Conservation (phyloP, 92 coral and sea anemone genomes). For the Porites cylindrica region DNA sequence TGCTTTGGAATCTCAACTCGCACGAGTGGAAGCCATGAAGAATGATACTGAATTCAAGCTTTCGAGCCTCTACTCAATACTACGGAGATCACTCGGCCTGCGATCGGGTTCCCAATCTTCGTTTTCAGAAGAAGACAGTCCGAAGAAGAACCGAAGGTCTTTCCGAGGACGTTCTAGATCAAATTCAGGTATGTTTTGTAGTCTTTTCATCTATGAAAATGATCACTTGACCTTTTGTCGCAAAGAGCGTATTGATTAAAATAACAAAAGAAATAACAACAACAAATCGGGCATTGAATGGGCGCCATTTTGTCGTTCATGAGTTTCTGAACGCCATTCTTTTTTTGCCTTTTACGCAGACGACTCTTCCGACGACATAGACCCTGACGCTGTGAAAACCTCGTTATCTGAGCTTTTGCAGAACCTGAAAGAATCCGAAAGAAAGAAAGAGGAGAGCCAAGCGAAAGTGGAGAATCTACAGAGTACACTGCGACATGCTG, state of each 20-base stretch:
- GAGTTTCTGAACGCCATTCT: too few species aligned
- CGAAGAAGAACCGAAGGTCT: constrained; percentile 77
- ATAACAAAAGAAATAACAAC: too few species aligned
- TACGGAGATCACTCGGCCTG: constrained; percentile 78
- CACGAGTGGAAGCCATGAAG: constrained; percentile 77
- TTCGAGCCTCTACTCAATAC: constrained; percentile 75
- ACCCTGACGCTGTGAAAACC: constrained; percentile 76
- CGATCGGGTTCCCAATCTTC: constrained; percentile 69
- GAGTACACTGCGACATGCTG: constrained; percentile 67
- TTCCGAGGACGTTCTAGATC: constrained; percentile 64
- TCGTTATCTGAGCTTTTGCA: constrained; percentile 76
- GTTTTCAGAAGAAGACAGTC: constrained; percentile 61
- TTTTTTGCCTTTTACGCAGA: constrained; percentile 34
- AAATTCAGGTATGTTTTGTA: constrained; percentile 34
- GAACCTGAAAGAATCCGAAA: constrained; percentile 76
- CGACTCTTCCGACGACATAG: constrained; percentile 85
- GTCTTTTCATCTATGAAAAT: neutral
- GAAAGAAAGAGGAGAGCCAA: constrained; percentile 71
- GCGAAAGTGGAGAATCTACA: constrained; percentile 76
- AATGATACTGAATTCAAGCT: constrained; percentile 82
- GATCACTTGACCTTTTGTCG: too few species aligned
- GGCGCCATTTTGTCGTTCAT: too few species aligned
- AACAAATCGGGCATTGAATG: too few species aligned
- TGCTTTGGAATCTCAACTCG: constrained; percentile 82
- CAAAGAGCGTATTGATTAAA: too few species aligned